Base-by-base conservation (phyloP, 2,888 invertebrate genomes). In the Leptinotarsa tumamoca region DNA sequence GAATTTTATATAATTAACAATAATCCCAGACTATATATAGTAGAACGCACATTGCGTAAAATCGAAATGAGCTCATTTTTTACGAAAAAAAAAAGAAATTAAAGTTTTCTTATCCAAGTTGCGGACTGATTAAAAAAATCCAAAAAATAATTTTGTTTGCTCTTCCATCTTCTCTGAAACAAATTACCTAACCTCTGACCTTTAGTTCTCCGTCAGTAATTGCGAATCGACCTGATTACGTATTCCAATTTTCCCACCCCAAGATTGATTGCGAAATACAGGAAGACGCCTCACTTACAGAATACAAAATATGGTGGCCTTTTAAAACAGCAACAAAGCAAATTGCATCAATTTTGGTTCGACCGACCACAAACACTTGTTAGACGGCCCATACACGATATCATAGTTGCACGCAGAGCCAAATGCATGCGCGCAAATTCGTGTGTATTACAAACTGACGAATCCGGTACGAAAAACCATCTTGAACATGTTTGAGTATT, bases 221-320 rank as follows among this genome's bases (percentile, higher is more conserved):
- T 23, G 15, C 23, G 15, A 58, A 23, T 58, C 21, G 4, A 23
- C 15, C 23, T 5, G 21, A 58, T 58, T 58, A 58, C 58, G 23
- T 10, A 23, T 4, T 15, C 3, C 21, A 58, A 23, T 14, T 23
- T 58, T 58, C 21, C 58, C 23, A 23, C 15, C 17, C n/a, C 15
- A 17, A 15, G 15, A 14, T 4, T 43, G 13, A 63, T 33, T 5
- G 17, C n/a, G 15, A 33, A 63, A 63, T 33, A 27, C 63, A 33
- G 63, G 63, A 63, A 63, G 63, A 43, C 63, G 63, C 10, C 33
- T 63, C 33, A 43, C 63, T 17, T 18, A 7, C 10, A n/a, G 63
- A 27, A 63, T 43, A 43, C 43, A 63, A 63, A 63, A 63, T 63
- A 63, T 63, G n/a, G 4, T 63, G 63, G 43, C 63, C 18, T 63